These are phyloP conservation scores for Esperia sulphurella DNA, from an alignment of 2,888 invertebrate species.

Conservation along the genomic window DNA sequence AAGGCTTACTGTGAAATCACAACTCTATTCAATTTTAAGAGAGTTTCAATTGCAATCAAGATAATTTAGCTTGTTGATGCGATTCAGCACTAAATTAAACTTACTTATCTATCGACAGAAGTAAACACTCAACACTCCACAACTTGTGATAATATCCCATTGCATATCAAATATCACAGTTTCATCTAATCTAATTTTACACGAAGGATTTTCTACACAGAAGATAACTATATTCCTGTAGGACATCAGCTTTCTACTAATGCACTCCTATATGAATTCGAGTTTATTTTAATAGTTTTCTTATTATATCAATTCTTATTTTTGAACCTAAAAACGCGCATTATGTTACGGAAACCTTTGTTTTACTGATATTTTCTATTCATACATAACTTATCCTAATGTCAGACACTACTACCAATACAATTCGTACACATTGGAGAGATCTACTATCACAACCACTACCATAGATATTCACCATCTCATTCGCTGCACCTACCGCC, in stretches of 20 bases:
- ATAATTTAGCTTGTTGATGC: too few relatives aligned
- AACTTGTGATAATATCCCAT: constrained; percentile 8
- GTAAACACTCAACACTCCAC: neutral
- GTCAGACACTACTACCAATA: neutral
- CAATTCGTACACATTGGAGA: constrained; percentile 21
- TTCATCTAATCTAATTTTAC: constrained; percentile 26
- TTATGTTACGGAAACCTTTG: too few relatives aligned
- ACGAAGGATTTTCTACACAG: constrained; percentile 6
- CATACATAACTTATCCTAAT: neutral
- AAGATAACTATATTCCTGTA: constrained; percentile 22
- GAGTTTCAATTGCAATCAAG: too few relatives aligned
- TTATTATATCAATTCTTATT: too few relatives aligned
- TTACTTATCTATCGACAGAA: neutral
- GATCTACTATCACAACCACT: constrained; percentile 54
- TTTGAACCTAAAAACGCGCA: too few relatives aligned
- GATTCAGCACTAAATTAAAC: neutral
- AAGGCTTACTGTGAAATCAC: too few relatives aligned
- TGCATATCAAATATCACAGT: constrained; percentile 49
- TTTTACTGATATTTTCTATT: too few relatives aligned
- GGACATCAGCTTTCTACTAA: too few relatives aligned
- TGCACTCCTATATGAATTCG: too few relatives aligned
- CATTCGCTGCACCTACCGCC: neutral
- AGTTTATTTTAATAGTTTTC: too few relatives aligned
- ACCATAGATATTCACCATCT: constrained; percentile 19
- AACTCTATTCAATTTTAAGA: too few relatives aligned